A percentile compares a stretch with the other conserved stretches of the same genome.
phyloP scores from a whole-genome alignment of 1,140 invertebrate species.

The Drosophila sp. region DNA sequence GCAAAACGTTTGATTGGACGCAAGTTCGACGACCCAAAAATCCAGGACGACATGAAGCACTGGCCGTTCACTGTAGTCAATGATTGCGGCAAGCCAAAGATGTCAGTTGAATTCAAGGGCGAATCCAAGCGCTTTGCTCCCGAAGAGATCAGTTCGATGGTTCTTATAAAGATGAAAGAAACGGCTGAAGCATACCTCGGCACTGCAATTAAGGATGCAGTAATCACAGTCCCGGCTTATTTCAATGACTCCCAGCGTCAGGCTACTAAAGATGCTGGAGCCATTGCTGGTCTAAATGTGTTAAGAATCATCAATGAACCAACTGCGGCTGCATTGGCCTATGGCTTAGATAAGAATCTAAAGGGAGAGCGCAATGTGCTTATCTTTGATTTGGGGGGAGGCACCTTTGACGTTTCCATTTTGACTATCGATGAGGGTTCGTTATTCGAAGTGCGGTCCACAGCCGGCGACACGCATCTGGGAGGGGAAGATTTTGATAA shows the following conservation, averaged over 20 bases:
- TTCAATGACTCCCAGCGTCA: constrained; percentile 88
- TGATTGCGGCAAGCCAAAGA: constrained; percentile 87
- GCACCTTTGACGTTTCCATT: constrained; percentile 93
- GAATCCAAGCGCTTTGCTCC: constrained; percentile 85
- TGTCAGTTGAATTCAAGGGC: constrained; percentile 89
- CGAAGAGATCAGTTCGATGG: too few relatives aligned
- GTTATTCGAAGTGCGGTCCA: constrained; percentile 90
- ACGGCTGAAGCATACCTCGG: constrained; percentile 85
- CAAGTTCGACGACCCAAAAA: constrained; percentile 87
- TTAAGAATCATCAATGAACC: constrained; percentile 90
- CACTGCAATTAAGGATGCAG: constrained; percentile 86
- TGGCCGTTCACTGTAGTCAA: constrained; percentile 89
- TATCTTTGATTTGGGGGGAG: constrained; percentile 89
- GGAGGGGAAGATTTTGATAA: constrained; percentile 94
- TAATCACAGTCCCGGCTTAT: constrained; percentile 86
- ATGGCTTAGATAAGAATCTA: constrained; percentile 90
- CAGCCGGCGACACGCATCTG: constrained; percentile 89
- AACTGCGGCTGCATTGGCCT: constrained; percentile 89
- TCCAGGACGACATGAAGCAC: constrained; percentile 90
- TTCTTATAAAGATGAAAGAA: too few relatives aligned
- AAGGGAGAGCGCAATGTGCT: constrained; percentile 90
- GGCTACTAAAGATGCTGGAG: constrained; percentile 87
- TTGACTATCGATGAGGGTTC: constrained; percentile 90
- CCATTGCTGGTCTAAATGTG: constrained; percentile 87
- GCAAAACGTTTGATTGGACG: constrained; percentile 87